Conservation (phyloP, 2,888 invertebrate genomes). For the Drosophila monieri region DNA sequence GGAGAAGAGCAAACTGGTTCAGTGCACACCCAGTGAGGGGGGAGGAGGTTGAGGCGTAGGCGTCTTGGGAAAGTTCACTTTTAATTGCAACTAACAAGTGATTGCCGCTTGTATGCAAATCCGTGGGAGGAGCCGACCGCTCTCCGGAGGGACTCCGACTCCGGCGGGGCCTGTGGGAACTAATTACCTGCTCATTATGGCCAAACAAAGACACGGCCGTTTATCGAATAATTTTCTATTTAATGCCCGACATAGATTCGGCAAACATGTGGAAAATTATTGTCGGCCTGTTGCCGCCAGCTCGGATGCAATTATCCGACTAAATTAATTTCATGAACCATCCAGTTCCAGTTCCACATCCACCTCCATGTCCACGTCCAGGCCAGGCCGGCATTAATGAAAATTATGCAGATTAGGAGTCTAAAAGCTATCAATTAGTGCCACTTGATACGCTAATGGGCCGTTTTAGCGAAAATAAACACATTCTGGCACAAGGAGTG, state of each 20-base stretch:
- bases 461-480: not conserved
- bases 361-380: too few relatives aligned
- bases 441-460: conserved; percentile 7
- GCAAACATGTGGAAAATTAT: conserved; percentile 9
- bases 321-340: conserved; percentile 13
- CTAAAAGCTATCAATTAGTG: conserved; percentile 24
- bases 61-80: conserved; percentile 40
- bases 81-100: conserved; percentile 36
- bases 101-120: conserved; percentile 40
- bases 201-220: not conserved
- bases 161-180: not conserved
- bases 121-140: conserved; percentile 4
- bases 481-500: not conserved
- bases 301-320: conserved; percentile 20
- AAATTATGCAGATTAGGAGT: conserved; percentile 26
- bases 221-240: too few relatives aligned
- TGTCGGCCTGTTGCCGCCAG: not conserved
- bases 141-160: not conserved
- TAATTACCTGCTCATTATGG: conserved; percentile 3
- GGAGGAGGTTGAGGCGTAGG: not conserved
- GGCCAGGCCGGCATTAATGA: conserved; percentile 5
- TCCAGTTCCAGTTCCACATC: too few relatives aligned
- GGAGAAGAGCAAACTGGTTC: conserved; percentile 19
- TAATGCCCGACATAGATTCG: not conserved
- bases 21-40: not conserved